Conservation (phyloP, 2,113 vertebrate species). For the Poeciliopsis retropinna region DNA sequence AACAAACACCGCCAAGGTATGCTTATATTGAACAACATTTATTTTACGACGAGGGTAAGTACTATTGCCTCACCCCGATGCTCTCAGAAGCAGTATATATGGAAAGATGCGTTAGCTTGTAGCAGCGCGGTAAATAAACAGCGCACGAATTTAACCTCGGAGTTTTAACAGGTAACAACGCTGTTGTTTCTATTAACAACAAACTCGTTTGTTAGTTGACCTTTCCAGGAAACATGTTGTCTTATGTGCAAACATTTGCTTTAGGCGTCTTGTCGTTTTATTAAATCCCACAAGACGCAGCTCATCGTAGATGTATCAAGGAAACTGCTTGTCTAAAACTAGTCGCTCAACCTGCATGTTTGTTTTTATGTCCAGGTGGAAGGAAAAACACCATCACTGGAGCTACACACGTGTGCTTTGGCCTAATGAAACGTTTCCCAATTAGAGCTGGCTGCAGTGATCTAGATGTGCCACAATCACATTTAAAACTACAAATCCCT, state of each 20-base stretch:
- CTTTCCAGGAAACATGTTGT: neutral
- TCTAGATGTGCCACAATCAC: neutral
- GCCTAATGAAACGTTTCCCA: neutral
- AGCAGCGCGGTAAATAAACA: neutral
- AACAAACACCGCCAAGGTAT: neutral
- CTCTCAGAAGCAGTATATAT: neutral
- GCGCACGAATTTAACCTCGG: neutral
- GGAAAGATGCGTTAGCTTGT: slow-evolving; percentile 24
- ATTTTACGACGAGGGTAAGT: slow-evolving; percentile 30
- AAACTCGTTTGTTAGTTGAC: neutral
- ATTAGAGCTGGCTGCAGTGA: neutral
- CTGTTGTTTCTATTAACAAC: neutral
- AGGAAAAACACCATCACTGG: slow-evolving; percentile 47
- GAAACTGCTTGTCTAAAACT: neutral
- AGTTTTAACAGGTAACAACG: neutral
- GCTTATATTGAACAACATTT: neutral
- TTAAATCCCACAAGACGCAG: neutral
- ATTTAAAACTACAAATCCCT: slow-evolving; percentile 3
- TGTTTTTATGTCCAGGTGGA: slow-evolving; percentile 44
- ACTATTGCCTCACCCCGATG: no score
- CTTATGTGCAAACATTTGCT: neutral
- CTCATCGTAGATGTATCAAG: neutral
- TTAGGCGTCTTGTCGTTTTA: neutral
- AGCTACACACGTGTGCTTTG: slow-evolving; percentile 2
- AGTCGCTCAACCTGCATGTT: slow-evolving; percentile 5